Evolutionary conservation across 2,113 vertebrate genomes (phyloP), one percentile per base, ranked within the genome.

Genomic region (Struthidea cinerea): DNA sequence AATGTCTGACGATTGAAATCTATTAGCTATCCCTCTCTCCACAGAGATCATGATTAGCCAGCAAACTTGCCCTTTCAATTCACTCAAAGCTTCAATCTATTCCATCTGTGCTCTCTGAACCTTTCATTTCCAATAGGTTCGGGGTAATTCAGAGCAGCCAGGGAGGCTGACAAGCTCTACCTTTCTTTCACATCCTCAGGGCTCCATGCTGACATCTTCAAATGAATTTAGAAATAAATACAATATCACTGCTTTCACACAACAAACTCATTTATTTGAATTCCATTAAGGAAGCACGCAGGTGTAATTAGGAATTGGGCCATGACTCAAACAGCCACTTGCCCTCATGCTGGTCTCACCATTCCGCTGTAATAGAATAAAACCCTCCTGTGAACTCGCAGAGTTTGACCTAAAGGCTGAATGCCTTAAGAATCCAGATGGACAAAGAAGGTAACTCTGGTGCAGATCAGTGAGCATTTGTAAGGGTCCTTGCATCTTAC

Each of bases 101-200:
- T 80, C 92, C 93, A 88, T 91, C 96, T 92, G 83, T 95, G 93
- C 96, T 91, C 95, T 60, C 94, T 96, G 94, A 95, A 97, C 97
- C 89, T 92, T 94, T 88, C 93, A 96, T 96, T 97, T 96, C 96
- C 96, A 92, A 76, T 64, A 64, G 94, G 91, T 76, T 90, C 69
- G 19, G 89, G 88, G 84, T 90, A 83, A 97, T 96, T 96, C 97
- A 77, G 55, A 67, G 67, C 75, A 85, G 87, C 85, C 82, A 47
- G 76, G n/a, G 84, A 81, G 50, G 90, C 30, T 59, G 87, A 73
- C 57, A 57, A n/a, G 61, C 65, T 39, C 21, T 75, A 52, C 76
- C 87, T 87, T 86, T 70, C 83, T 63, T 60, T 89, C 87, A 75
- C 67, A 64, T 93, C 89, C 84, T 67, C 24, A 11, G 53, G 88